Conservation (phyloP, 2,888 invertebrate species). For the Drosophila meridiana region DNA sequence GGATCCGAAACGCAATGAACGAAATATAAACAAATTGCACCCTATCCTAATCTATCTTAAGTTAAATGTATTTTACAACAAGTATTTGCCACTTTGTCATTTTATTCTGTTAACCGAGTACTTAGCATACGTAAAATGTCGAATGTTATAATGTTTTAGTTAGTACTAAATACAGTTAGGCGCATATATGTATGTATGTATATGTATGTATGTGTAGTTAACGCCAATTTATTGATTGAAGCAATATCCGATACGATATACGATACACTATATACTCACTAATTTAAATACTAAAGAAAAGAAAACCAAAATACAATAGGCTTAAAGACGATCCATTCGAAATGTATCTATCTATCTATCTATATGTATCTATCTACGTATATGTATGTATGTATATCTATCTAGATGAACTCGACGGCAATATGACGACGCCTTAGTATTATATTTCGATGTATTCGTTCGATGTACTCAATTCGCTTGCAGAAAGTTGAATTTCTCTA, state of each 20-base stretch:
- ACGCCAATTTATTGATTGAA: conserved; percentile 17
- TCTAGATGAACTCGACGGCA: conserved; percentile 12
- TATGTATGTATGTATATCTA: not conserved
- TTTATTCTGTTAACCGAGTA: conserved; percentile 33
- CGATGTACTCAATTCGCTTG: conserved; percentile 4
- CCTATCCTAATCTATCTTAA: not conserved
- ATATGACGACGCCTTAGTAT: conserved; percentile 12
- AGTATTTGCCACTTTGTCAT: conserved; percentile 1
- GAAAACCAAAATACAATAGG: conserved; percentile 1
- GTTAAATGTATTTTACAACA: not conserved
- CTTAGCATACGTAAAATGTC: conserved; percentile 37
- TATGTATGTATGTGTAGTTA: conserved; percentile 5
- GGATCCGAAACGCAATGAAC: not conserved
- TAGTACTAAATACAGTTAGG: conserved; percentile 12
- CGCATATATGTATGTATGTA: not conserved
- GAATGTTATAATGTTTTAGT: conserved; percentile 35
- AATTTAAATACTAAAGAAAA: conserved; percentile 2
- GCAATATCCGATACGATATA: conserved; percentile 24
- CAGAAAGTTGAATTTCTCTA: conserved; percentile 12
- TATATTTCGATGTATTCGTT: conserved; percentile 2
- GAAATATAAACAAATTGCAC: conserved; percentile 1
- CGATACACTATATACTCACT: conserved; percentile 12
- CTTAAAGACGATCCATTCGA: conserved; percentile 11
- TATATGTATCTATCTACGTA: not conserved
- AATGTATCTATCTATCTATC: conserved; percentile 11